Conservation (phyloP, 2,888 invertebrate species). For the Tinea trinotella region DNA sequence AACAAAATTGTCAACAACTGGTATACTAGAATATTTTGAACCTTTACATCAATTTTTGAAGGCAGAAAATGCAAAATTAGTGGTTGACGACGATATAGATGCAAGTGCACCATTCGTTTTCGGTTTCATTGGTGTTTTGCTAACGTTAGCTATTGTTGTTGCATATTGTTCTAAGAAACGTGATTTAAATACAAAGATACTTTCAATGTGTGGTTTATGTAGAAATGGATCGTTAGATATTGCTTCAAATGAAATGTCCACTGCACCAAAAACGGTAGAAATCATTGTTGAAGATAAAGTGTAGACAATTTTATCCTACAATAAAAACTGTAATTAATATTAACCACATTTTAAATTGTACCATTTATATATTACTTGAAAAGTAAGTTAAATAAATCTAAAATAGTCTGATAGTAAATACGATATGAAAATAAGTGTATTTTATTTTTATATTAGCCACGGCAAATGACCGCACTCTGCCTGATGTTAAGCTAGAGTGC, state of each 20-base stretch:
- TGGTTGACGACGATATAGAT: conserved; percentile 43
- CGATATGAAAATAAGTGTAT: too few species aligned
- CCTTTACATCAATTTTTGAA: conserved; percentile 41
- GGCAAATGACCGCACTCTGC: too few species aligned
- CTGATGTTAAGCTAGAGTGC: too few species aligned
- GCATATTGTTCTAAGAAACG: conserved; percentile 56
- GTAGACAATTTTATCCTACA: too few species aligned
- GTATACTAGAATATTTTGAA: conserved; percentile 53
- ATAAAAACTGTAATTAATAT: too few species aligned
- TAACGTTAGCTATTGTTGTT: conserved; percentile 47
- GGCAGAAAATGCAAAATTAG: conserved; percentile 41
- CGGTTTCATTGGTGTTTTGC: conserved; percentile 44
- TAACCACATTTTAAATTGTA: too few species aligned
- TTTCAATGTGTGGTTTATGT: conserved; percentile 50
- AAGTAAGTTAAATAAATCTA: too few species aligned
- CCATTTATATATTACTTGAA: too few species aligned
- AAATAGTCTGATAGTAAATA: too few species aligned
- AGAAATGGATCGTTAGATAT: conserved; percentile 63
- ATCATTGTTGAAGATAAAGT: conserved; percentile 58
- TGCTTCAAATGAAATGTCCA: conserved; percentile 45
- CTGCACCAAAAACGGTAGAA: conserved; percentile 40
- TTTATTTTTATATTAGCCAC: too few species aligned
- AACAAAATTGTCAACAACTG: conserved; percentile 50
- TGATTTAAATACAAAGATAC: conserved; percentile 39
- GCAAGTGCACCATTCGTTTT: conserved; percentile 53